Base-by-base conservation (phyloP, 2,888 invertebrate genomes). In the Andrena trimmerana region DNA sequence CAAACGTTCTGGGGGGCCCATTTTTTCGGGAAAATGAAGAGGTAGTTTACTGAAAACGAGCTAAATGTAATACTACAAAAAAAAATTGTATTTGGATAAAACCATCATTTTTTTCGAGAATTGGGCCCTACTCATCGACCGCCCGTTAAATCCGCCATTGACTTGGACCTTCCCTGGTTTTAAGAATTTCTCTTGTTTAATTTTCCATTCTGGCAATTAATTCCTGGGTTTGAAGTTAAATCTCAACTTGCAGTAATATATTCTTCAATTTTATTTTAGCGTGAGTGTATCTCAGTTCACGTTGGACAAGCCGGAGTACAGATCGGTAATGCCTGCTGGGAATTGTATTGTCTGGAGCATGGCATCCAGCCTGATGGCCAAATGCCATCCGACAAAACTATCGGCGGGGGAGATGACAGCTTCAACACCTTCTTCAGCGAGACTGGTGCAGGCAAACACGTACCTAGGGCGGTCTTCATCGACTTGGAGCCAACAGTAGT, bases 401-500 rank as follows among this genome's bases (percentile, higher is more conserved):
- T 98, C 87, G 98, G 98, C 69, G 97, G 97, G 86, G 97, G 98
- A 78, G 99, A 99, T 92, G 98, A 98, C 95, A 98, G 98, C 82
- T 99, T 98, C 96, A 99, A 98, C 95, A 99, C 98, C 80, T 98
- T 98, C 96, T 98, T 98, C 96, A 97, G 97, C 91, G 99, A 99
- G 95, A 99, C 99, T 84, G 98, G 98, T 76, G 97, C 98, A 66
- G 99, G 99, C 92, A 99, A 99, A 94, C 99, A 99, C 94, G 99
- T 99, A n/a, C 99, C 99, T 70, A 96, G 99, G 90, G 98, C 97
- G 70, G 98, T 99, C 78, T 99, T 99, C 93, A 98, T 99, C 7
- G 99, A 99, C 94, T 95, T 99, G 94, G 99, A 99, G 95, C 99
- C 99, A 81, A 99, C 99, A 89, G 99, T 99, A 92, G 98, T 99